phyloP scores from a whole-genome alignment of 2,797 vertebrate species.

The Gobionotothen gibberifrons region DNA sequence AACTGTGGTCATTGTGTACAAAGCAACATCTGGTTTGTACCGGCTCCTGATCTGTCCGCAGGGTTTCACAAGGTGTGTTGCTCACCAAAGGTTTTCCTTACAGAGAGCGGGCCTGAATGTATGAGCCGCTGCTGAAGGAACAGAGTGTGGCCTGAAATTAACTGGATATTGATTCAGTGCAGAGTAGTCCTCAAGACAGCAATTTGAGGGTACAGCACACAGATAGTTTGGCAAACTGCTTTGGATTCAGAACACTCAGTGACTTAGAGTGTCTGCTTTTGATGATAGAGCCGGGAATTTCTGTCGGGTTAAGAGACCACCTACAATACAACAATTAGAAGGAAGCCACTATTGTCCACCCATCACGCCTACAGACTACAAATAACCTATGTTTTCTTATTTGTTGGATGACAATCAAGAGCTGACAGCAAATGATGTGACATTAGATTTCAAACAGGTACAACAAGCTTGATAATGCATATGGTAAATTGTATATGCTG shows the following conservation, averaged over 20 bases:
- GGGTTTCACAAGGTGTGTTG: conserved; percentile 54
- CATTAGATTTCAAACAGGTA: neutral
- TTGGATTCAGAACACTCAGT: conserved; percentile 52
- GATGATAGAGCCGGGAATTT: conserved; percentile 22
- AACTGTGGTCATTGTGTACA: conserved; percentile 24
- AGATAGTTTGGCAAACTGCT: conserved; percentile 54
- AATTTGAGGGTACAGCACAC: conserved; percentile 64
- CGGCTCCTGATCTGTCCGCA: conserved; percentile 31
- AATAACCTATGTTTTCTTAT: neutral
- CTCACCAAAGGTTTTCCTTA: conserved; percentile 61
- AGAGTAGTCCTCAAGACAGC: conserved; percentile 67
- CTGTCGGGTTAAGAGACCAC: conserved; percentile 13
- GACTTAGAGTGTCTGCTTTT: conserved; percentile 47
- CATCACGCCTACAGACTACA: neutral
- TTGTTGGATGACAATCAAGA: neutral
- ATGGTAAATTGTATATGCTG: too few species aligned
- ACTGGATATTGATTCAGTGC: conserved; percentile 80
- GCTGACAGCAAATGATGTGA: neutral
- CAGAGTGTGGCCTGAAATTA: conserved; percentile 76
- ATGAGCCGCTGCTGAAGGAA: conserved; percentile 67
- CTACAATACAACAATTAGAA: conserved; percentile 4
- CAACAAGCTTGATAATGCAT: too few species aligned
- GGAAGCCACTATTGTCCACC: neutral
- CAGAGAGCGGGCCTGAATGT: conserved; percentile 60
- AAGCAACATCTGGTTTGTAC: conserved; percentile 37